A percentile compares a stretch with the other conserved stretches of the same genome.
These are phyloP conservation scores for Astropecten irregularis DNA, from an alignment of 53 echinoderm and acorn worm species.

Conservation along the genomic window DNA sequence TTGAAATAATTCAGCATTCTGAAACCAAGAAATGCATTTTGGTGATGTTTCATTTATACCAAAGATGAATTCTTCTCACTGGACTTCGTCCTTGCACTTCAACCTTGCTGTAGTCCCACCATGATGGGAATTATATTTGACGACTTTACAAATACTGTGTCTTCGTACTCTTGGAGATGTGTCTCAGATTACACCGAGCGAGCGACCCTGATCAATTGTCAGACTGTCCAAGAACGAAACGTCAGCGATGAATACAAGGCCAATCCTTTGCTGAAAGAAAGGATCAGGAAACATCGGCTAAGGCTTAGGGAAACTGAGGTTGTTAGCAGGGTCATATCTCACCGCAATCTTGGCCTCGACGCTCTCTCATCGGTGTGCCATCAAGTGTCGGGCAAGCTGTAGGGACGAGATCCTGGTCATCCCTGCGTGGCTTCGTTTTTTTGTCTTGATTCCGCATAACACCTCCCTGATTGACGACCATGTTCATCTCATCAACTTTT, in stretches of 20 bases:
- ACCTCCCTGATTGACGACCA: no score
- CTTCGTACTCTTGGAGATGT: background rate
- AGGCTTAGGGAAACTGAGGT: background rate
- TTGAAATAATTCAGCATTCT: no score
- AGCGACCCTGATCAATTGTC: slow-evolving; percentile 11
- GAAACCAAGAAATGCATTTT: no score
- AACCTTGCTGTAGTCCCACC: background rate
- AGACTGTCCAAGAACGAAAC: background rate
- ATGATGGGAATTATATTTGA: background rate
- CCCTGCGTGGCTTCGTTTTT: no score
- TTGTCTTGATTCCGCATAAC: no score
- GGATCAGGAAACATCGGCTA: slow-evolving; percentile 26
- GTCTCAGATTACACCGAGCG: no score
- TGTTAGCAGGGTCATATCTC: background rate
- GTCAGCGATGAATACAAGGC: no score
- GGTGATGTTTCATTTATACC: no score
- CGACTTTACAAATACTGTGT: background rate
- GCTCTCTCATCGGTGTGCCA: slow-evolving; percentile 11
- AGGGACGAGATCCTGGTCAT: no score
- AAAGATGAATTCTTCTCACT: no score
- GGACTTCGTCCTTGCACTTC: background rate
- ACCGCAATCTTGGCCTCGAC: slow-evolving; percentile 26
- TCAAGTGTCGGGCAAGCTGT: no score
- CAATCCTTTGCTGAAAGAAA: slow-evolving; percentile 26
- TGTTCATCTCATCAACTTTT: no score